Conservation (phyloP, 2,113 vertebrate genomes). For the Nanger granti region DNA sequence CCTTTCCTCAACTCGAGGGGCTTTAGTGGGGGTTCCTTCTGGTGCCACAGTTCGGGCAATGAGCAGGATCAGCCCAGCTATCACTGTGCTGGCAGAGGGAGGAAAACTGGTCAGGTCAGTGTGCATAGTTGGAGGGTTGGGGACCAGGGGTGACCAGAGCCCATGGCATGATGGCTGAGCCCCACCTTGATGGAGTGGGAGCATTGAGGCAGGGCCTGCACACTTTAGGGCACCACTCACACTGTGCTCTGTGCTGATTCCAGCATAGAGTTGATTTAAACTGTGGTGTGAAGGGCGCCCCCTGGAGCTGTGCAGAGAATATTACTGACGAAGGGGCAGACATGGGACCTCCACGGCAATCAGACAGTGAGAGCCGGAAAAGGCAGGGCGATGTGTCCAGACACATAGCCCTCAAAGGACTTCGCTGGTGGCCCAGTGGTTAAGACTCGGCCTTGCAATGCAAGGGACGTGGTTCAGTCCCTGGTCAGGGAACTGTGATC, state of each 20-base stretch:
- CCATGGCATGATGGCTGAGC: background rate
- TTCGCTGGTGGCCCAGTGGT: background rate
- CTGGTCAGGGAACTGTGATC: background rate
- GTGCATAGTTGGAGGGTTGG: background rate
- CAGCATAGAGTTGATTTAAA: background rate
- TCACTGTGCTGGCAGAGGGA: background rate
- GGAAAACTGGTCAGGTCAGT: too few relatives aligned
- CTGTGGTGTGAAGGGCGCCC: background rate
- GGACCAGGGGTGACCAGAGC: background rate
- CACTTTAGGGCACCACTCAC: accelerated
- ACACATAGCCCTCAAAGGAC: background rate
- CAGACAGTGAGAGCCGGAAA: background rate
- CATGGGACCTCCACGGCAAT: accelerated
- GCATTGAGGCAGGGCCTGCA: background rate
- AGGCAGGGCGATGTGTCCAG: background rate
- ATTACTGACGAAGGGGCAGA: background rate
- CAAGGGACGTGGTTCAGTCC: background rate
- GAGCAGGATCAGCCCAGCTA: background rate
- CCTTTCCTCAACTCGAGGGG: background rate
- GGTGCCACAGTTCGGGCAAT: background rate
- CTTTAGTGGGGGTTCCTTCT: background rate
- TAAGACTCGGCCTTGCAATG: background rate
- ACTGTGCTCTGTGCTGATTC: background rate
- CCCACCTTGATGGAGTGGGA: accelerated
- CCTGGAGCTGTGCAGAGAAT: background rate